Conservation (phyloP, 2,888 invertebrate species). For the Uloborus plumipes region DNA sequence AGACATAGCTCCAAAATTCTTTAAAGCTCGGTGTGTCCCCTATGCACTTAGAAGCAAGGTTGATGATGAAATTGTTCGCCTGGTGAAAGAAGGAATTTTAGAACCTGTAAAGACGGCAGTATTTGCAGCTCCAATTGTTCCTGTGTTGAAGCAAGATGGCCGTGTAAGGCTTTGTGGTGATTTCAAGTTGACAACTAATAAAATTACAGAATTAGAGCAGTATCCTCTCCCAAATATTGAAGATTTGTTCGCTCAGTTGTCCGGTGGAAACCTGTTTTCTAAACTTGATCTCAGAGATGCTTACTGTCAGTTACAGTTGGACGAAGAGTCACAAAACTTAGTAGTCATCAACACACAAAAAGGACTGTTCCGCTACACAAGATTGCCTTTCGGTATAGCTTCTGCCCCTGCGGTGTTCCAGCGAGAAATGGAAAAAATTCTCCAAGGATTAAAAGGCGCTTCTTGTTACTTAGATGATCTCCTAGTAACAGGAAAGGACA, state of each 20-base stretch:
- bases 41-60: slow-evolving; percentile 17
- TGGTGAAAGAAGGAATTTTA: slow-evolving; percentile 11
- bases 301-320: slow-evolving; percentile 30
- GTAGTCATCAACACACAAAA: slow-evolving; percentile 17
- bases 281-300: slow-evolving; percentile 31
- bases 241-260: slow-evolving; percentile 12
- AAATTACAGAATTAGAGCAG: slow-evolving; percentile 12
- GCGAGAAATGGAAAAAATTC: slow-evolving; percentile 7
- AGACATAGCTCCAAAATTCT: slow-evolving; percentile 4
- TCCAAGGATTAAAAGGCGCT: background rate
- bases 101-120: slow-evolving; percentile 6
- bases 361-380: slow-evolving; percentile 12
- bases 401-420: slow-evolving; percentile 18
- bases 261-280: slow-evolving; percentile 16
- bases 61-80: slow-evolving; percentile 7
- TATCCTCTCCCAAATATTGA: slow-evolving; percentile 22
- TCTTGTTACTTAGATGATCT: slow-evolving; percentile 7
- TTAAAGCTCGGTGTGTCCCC: slow-evolving; percentile 13
- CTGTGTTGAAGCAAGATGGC: slow-evolving; percentile 16
- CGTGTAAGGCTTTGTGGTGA: slow-evolving; percentile 22
- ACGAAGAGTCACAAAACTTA: slow-evolving; percentile 11
- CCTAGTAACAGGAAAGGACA: background rate
- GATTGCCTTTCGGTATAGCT: slow-evolving; percentile 28
- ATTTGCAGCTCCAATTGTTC: slow-evolving; percentile 30
- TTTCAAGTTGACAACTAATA: slow-evolving; percentile 30